Evolutionary conservation across 2,797 vertebrate genomes (phyloP), one percentile per base, ranked within the genome.

Genomic region (Anas bahamensis): DNA sequence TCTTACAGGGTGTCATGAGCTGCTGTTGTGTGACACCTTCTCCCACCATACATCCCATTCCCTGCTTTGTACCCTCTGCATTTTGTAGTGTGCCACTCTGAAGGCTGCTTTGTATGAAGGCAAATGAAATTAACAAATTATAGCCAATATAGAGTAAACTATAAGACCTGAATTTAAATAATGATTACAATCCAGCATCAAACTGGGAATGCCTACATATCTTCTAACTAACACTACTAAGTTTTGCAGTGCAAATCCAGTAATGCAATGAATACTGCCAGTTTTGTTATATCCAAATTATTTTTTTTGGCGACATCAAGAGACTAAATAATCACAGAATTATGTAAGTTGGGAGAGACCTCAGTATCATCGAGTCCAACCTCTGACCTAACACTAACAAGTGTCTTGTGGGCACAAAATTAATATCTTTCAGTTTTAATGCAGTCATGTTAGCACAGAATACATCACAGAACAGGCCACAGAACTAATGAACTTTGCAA

Each of bases 1-100:
- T 37, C 2, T 24, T 35, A 4, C 0, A 8, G 66, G 18, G 7
- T 23, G 44, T 1, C 7, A 5, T 0, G 6, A 61, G 61, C 0
- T 61, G 59, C 33, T 69, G 64, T 14, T 69, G 69, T n/a, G 33
- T 59, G 73, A 35, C 17, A 1, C 44, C 13, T 48, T 7, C 71
- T 52, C 50, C 28, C 8, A 9, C 1, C 18, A 5, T 11, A 9
- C 2, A 3, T 23, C 68, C 55, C 68, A 24, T 13, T n/a, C 64
- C 24, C 42, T 74, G 0, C 55, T 26, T 42, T 4, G 42, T 18
- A 24, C 53, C 19, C 8, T 64, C 29, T 26, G 37, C 50, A 6
- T 41, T 68, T 63, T 28, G 12, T 71, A 8, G 33, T 11, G 31
- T 19, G 29, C 65, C 52, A 0, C 15, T 21, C 17, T 9, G 53